Evolutionary conservation across 2,888 invertebrate species (phyloP).

Genomic region (Hydropsyche betteni): DNA sequence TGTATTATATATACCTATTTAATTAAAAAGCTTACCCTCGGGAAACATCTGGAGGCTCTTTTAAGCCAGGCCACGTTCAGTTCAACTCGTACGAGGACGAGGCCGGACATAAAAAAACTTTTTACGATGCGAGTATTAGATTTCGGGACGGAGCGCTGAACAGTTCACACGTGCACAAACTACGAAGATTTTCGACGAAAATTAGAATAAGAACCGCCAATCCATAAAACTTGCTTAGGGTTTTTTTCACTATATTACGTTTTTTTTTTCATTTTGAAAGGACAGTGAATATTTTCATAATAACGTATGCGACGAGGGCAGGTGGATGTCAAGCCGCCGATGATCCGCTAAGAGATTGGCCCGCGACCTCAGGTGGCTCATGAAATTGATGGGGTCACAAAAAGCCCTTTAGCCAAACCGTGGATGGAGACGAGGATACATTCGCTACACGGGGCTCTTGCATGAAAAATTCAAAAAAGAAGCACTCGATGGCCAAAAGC

Average conservation of each 20-base stretch:
- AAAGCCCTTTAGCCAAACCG: slow-evolving; percentile 28
- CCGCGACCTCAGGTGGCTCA: slow-evolving; percentile 38
- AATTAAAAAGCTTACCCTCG: too few species aligned
- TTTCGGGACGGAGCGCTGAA: too few species aligned
- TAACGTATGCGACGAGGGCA: slow-evolving; percentile 9
- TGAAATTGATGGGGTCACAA: slow-evolving; percentile 34
- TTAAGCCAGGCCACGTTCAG: neutral
- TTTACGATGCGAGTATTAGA: too few species aligned
- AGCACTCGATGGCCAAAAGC: neutral
- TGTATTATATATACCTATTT: too few species aligned
- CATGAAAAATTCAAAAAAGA: slow-evolving; percentile 33
- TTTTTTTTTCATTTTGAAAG: too few species aligned
- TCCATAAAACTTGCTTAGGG: too few species aligned
- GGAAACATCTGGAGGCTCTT: neutral
- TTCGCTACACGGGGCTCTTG: too few species aligned
- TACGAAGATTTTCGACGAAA: too few species aligned
- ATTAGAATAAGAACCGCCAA: too few species aligned
- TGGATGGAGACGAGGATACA: slow-evolving; percentile 8
- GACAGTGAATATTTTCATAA: neutral
- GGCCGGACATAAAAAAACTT: slow-evolving; percentile 2
- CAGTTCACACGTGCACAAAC: too few species aligned
- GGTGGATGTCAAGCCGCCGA: slow-evolving; percentile 39
- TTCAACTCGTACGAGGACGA: neutral
- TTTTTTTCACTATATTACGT: too few species aligned
- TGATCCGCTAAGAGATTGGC: slow-evolving; percentile 43